Conservation (phyloP, 2,113 vertebrate species). For the Marcusenius ussheri region DNA sequence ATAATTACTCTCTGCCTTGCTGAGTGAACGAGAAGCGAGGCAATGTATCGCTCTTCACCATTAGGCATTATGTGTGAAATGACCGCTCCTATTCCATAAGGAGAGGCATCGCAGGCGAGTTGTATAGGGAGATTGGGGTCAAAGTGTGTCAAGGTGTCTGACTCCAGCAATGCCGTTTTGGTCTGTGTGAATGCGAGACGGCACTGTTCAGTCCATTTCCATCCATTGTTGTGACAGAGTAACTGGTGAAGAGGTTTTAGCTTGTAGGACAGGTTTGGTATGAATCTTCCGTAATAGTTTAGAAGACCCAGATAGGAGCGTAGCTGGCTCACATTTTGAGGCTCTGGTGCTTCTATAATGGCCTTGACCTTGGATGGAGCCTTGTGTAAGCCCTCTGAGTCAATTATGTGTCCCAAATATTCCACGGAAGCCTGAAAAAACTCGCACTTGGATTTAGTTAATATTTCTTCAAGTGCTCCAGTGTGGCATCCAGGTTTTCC, state of each 20-base stretch:
- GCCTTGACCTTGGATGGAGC: background rate
- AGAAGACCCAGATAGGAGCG: constrained; percentile 8
- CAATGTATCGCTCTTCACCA: constrained; percentile 56
- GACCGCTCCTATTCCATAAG: constrained; percentile 43
- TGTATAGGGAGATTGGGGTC: constrained; percentile 53
- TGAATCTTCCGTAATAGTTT: constrained; percentile 7
- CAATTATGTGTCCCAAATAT: background rate
- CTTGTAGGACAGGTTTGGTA: constrained; percentile 38
- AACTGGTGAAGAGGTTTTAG: constrained; percentile 40
- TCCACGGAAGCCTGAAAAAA: constrained; percentile 13
- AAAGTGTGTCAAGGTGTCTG: constrained; percentile 50
- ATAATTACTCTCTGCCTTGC: constrained; percentile 39
- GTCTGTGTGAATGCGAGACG: constrained; percentile 52
- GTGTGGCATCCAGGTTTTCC: background rate
- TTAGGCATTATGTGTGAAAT: constrained; percentile 49
- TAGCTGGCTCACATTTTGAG: background rate
- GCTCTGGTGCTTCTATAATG: background rate
- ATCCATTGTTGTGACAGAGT: background rate
- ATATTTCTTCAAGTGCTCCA: constrained; percentile 9
- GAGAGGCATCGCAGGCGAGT: constrained; percentile 54
- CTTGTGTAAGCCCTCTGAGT: background rate
- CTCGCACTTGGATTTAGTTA: background rate
- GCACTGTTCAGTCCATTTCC: constrained; percentile 52
- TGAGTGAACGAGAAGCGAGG: constrained; percentile 39
- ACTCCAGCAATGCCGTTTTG: constrained; percentile 53